These are phyloP conservation scores for Drosophila parvula DNA, from an alignment of 1,140 invertebrate species.

Conservation along the genomic window DNA sequence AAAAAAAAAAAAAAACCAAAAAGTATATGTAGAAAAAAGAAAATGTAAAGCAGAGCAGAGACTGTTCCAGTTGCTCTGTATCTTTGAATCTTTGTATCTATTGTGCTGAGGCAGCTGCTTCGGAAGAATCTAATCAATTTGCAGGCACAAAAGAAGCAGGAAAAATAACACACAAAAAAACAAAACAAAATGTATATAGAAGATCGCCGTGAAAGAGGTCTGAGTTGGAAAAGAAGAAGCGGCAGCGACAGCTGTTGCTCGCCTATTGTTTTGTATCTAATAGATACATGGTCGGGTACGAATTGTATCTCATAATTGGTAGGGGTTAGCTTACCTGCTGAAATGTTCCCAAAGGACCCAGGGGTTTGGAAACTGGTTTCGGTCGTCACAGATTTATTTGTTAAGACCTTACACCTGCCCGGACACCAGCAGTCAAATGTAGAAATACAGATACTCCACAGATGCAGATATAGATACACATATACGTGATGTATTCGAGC, in stretches of 20 bases:
- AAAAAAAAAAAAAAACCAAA: neutral
- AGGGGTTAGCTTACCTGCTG: constrained; percentile 32
- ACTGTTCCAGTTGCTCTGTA: constrained; percentile 15
- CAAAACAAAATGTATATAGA: neutral
- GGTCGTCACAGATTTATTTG: constrained; percentile 30
- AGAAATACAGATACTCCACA: constrained; percentile 1
- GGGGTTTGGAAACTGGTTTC: constrained; percentile 21
- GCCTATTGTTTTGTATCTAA: constrained; percentile 31
- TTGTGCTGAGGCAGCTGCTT: constrained; percentile 34
- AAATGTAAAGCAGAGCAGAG: constrained; percentile 13
- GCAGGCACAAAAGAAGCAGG: constrained; percentile 15
- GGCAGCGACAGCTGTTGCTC: constrained; percentile 28
- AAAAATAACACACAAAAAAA: constrained; percentile 1
- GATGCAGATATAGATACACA: constrained; percentile 3
- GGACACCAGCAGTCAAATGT: neutral
- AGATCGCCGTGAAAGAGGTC: constrained; percentile 9
- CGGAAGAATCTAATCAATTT: constrained; percentile 38
- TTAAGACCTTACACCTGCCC: constrained; percentile 32
- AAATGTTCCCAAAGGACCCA: constrained; percentile 24
- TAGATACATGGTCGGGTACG: constrained; percentile 17
- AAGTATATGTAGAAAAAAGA: neutral
- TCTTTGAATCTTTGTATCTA: constrained; percentile 19
- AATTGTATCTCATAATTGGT: constrained; percentile 44
- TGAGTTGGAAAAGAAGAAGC: neutral
- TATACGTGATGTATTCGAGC: neutral